These are phyloP conservation scores for Vandiemenella viatica DNA, from an alignment of 2,888 invertebrate species.

Conservation along the genomic window DNA sequence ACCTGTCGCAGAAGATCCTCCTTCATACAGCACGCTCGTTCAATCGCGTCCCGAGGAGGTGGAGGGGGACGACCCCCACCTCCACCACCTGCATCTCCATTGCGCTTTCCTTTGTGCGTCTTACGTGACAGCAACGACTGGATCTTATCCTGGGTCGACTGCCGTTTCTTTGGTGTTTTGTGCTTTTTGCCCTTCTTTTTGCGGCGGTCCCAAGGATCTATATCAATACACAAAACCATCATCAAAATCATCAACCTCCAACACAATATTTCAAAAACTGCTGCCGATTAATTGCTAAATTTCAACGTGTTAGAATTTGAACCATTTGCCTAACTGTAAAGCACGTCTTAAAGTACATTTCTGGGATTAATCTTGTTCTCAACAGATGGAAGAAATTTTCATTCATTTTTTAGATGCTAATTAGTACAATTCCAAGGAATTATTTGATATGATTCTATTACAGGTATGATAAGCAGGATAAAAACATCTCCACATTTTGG, in stretches of 20 bases:
- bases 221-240: not conserved
- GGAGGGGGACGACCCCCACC: constrained; percentile 21
- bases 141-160: constrained; percentile 65
- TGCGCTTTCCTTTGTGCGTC: constrained; percentile 18
- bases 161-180: constrained; percentile 39
- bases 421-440: no score
- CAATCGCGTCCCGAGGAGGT: constrained; percentile 72
- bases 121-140: constrained; percentile 46
- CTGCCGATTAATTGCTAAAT: constrained; percentile 63
- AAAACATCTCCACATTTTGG: no score
- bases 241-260: constrained; percentile 37
- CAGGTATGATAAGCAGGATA: no score
- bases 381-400: no score
- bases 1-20: constrained; percentile 74
- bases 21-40: constrained; percentile 84
- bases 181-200: constrained; percentile 48
- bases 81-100: constrained; percentile 8
- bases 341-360: no score
- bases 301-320: no score
- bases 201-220: constrained; percentile 66
- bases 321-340: no score
- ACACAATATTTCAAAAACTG: constrained; percentile 71
- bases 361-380: no score
- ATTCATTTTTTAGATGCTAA: no score
- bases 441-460: no score